Evolutionary conservation across 2,888 invertebrate genomes (phyloP).

Genomic region (Hypena proboscidalis): DNA sequence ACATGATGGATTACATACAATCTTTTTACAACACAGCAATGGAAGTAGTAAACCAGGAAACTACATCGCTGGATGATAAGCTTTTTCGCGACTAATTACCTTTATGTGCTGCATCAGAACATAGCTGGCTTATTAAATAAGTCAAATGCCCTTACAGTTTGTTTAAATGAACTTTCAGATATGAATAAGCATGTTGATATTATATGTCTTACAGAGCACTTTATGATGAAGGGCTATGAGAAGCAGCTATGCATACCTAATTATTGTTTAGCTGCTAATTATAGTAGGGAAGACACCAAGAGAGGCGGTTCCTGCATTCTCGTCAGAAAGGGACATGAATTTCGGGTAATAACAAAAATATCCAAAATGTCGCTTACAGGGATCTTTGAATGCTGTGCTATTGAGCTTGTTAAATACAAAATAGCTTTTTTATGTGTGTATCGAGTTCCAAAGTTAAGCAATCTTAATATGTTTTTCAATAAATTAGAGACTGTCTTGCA

Average conservation of each 20-base stretch:
- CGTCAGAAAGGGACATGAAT: conserved; percentile 1
- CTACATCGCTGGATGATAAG: background rate
- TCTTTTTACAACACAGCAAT: background rate
- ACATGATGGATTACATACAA: background rate
- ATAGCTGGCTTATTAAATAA: conserved; percentile 8
- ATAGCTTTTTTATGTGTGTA: conserved; percentile 4
- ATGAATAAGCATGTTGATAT: background rate
- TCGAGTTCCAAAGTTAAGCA: background rate
- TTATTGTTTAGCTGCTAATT: no score
- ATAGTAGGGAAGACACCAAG: background rate
- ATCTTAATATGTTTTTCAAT: background rate
- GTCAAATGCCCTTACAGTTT: background rate
- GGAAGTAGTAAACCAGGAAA: background rate
- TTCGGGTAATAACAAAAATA: background rate
- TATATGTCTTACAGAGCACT: no score
- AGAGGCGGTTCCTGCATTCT: conserved; percentile 10
- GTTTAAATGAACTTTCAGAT: conserved; percentile 3
- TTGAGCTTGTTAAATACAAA: conserved; percentile 2
- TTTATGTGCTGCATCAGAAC: conserved; percentile 7
- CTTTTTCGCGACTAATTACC: conserved; percentile 4
- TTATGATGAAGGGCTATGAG: conserved; percentile 6
- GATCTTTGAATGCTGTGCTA: conserved; percentile 7
- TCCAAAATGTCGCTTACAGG: background rate
- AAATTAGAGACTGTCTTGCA: background rate
- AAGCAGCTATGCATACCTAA: background rate